Evolutionary conservation across 2,888 invertebrate species (phyloP), one percentile per base, ranked within the genome.

Genomic region (Molanna angustata): DNA sequence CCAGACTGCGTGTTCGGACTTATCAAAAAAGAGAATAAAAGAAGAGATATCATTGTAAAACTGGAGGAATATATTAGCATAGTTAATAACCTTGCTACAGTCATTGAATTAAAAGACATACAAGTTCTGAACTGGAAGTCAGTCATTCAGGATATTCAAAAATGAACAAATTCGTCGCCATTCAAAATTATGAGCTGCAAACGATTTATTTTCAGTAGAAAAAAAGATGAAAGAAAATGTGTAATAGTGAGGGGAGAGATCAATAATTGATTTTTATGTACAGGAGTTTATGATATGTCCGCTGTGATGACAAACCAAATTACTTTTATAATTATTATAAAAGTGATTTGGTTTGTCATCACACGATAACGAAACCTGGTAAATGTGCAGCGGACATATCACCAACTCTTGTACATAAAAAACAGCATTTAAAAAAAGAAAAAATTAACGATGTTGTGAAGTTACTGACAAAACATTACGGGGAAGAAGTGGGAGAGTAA

Each of bases 1-100:
- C 45, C 60, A 20, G 59, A 61, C 40, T 27, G 57, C 18, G 59
- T 61, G 13, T 61, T 61, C 46, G 59, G 57, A 7, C 27, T 27
- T 33, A 61, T 60, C 21, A 58, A 59, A 47, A 59, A 52, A 42
- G 51, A 37, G 19, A 19, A 60, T 22, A 58, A 54, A 44, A 60
- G 51, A 44, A 56, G 37, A 39, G 32, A 50, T 14, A 48, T 31
- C 35, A 54, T 60, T 14, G 17, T 53, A 33, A 48, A 43, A 14
- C 57, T 57, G 27, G 44, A 52, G 14, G 57, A 58, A 44, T 61
- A 61, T 45, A 22, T 40, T 19, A 39, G 56, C 9, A 49, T 61
- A 20, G 54, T 61, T 35, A 32, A 47, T 52, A 16, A 50, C 9
- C 43, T 52, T 32, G 58, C 52, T n/a, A 61, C 51, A 33, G 49